Percentiles rank a stretch among this genome's conserved stretches.
Evolutionary conservation across 2,888 invertebrate species (phyloP).

Genomic region (Drosophila testacea): DNA sequence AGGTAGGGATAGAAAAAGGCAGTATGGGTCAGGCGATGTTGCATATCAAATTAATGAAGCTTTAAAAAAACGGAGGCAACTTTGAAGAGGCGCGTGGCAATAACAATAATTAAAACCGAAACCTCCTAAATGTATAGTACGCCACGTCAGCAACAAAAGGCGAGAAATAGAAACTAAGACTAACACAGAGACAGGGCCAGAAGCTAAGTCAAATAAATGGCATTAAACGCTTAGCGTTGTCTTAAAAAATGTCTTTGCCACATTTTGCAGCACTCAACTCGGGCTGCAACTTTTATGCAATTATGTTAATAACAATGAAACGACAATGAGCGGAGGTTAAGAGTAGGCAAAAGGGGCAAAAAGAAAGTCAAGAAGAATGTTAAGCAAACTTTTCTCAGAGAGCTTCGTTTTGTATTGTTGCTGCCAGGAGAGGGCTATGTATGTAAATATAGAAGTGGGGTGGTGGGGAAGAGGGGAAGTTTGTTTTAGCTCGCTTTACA

Average conservation of each 20-base stretch:
- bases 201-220: conserved; percentile 46
- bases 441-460: background rate
- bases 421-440: conserved; percentile 12
- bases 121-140: conserved; percentile 26
- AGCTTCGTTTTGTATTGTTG: conserved; percentile 6
- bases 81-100: conserved; percentile 3
- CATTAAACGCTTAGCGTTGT: conserved; percentile 60
- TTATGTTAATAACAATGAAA: conserved; percentile 79
- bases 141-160: conserved; percentile 50
- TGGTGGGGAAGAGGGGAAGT: background rate
- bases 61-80: conserved; percentile 38
- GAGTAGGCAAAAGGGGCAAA: background rate
- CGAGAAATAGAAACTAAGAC: background rate
- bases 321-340: background rate
- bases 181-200: background rate
- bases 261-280: conserved; percentile 49
- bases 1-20: background rate
- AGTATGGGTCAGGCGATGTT: background rate
- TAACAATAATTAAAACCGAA: conserved; percentile 56
- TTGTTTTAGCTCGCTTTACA: conserved; percentile 54
- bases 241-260: conserved; percentile 62
- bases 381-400: conserved; percentile 41
- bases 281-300: conserved; percentile 74
- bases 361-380: conserved; percentile 32
- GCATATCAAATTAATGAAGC: conserved; percentile 65